Percentiles rank a stretch among this genome's conserved stretches.
Conservation (phyloP, 2,888 invertebrate species). For the Cosmopolites sordidus region DNA sequence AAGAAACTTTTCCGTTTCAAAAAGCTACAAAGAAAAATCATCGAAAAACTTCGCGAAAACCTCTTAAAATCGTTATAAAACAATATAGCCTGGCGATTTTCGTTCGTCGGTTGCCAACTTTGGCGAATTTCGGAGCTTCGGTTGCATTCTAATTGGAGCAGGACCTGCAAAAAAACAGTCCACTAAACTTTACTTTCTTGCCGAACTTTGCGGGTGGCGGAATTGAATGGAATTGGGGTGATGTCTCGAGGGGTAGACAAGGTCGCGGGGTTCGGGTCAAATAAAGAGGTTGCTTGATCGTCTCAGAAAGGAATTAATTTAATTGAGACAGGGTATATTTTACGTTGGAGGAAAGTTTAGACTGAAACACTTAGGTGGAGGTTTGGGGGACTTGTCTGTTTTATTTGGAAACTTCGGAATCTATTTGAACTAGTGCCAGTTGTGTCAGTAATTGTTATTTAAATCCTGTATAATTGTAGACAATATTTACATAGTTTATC, state of each 20-base stretch:
- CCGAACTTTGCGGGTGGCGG: not conserved
- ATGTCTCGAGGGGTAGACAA: not conserved
- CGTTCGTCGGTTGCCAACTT: not conserved
- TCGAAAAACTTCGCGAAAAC: not conserved
- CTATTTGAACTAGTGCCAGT: too few relatives aligned
- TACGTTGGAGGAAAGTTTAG: conserved; percentile 1
- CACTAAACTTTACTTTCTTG: not conserved
- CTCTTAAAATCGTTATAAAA: not conserved
- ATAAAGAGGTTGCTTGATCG: not conserved
- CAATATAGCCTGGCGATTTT: not conserved
- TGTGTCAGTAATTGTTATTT: too few relatives aligned
- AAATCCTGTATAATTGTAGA: too few relatives aligned
- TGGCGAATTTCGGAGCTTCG: not conserved
- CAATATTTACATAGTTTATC: too few relatives aligned
- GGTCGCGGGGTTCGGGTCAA: not conserved
- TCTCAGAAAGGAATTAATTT: conserved; percentile 1
- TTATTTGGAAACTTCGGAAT: too few relatives aligned
- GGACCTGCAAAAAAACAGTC: not conserved
- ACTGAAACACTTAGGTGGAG: not conserved
- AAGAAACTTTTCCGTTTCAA: not conserved
- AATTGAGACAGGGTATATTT: not conserved
- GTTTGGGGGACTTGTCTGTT: too few relatives aligned
- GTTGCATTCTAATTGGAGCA: not conserved
- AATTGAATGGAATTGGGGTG: not conserved
- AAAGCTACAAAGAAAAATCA: not conserved